Evolutionary conservation across 2,888 invertebrate species (phyloP).

Genomic region (Seladonia tumulorum): DNA sequence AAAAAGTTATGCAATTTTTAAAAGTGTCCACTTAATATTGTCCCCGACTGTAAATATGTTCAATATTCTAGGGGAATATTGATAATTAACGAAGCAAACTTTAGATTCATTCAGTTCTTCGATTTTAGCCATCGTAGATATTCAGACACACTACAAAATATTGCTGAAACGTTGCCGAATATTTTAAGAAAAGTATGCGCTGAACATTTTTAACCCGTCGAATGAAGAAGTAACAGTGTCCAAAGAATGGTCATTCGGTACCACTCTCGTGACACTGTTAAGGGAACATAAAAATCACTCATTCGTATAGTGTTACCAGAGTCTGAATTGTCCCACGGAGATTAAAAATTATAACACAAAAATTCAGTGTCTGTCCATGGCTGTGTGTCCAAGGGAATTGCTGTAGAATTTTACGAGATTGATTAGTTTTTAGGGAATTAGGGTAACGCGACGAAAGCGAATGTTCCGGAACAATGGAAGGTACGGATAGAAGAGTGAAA

Average conservation of each 20-base stretch:
- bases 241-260: not conserved
- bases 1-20: no score
- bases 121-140: not conserved
- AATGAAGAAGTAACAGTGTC: not conserved
- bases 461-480: no score
- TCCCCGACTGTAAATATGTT: no score
- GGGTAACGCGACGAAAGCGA: not conserved
- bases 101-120: not conserved
- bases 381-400: no score
- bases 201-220: not conserved
- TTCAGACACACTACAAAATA: not conserved
- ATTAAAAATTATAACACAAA: no score
- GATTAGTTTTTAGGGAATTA: not conserved
- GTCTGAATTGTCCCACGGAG: no score
- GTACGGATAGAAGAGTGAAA: not conserved
- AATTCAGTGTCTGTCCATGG: no score
- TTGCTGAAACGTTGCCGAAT: not conserved
- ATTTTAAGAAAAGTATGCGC: not conserved
- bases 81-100: not conserved
- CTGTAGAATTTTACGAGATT: not conserved
- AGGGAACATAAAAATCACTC: not conserved
- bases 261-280: not conserved
- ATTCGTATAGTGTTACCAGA: no score
- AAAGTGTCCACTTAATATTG: no score
- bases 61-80: no score